Base-by-base conservation (phyloP, 2,797 vertebrate genomes). In the Lacerta agilis region DNA sequence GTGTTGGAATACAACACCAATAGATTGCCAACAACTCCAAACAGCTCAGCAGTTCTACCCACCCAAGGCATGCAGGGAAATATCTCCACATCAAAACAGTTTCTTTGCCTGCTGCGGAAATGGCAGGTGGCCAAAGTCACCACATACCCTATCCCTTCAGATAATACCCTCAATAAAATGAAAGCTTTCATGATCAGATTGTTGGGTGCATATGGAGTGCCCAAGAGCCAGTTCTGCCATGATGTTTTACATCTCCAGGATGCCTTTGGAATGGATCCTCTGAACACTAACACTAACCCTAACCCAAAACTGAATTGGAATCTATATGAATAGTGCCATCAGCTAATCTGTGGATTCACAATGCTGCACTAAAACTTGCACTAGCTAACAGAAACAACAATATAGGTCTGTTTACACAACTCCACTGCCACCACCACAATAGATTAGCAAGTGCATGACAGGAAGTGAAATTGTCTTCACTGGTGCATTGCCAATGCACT, bases 51-150 rank as follows among this genome's bases (percentile, higher is more conserved):
- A 81, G 80, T 92, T 95, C 84, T 87, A 82, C 66, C 76, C 85
- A 10, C 71, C 78, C 85, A 10, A 81, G 41, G n/a, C 93, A 90
- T 55, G 90, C 0, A 0, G 84, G 85, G 91, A 82, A 92, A 33
- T 94, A 94, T 94, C 92, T 94, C 58, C 1, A 89, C 75, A 95
- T 94, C 91, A 72, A 92, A 94, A 75, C 82, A 94, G 85, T 79
- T 94, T 90, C 93, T 94, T 87, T 93, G 92, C 89, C 92, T 94
- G 86, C 91, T 94, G 91, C 89, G 93, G 90, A 88, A 95, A 90
- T 93, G 91, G 93, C 93, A 89, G 92, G 93, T 91, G 0, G 89
- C 93, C 94, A 95, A 94, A 92, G 88, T 93, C 91, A 92, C 87
- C 79, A 81, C n/a, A 2, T 85, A 83, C 85, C 4, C 91, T 77